Percentiles rank a stretch among this genome's conserved stretches.
Conservation (phyloP, 2,797 vertebrate genomes). For the Sandelia bainsii region DNA sequence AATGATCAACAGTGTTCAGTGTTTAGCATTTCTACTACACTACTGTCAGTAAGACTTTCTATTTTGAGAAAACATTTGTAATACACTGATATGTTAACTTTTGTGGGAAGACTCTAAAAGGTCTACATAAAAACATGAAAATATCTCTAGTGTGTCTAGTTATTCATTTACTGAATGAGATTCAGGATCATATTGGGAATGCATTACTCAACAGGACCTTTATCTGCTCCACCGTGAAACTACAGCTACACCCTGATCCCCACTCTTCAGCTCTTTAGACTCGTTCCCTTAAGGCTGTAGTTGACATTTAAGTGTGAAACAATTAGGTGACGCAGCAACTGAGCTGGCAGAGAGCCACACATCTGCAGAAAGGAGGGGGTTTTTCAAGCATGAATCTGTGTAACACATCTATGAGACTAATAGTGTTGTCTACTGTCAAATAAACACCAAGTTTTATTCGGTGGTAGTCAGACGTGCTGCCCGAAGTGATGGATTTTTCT, state of each 20-base stretch:
- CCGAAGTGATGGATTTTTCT: conserved; percentile 46
- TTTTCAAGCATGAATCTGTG: conserved; percentile 25
- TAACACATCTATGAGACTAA: conserved; percentile 30
- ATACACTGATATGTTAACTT: no score
- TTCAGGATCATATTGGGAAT: not conserved
- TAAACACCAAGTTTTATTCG: conserved; percentile 1
- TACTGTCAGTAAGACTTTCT: no score
- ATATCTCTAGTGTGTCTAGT: no score
- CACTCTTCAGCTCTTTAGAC: conserved; percentile 23
- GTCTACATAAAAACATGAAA: no score
- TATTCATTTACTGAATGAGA: no score
- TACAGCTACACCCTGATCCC: conserved; percentile 9
- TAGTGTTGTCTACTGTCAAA: conserved; percentile 28
- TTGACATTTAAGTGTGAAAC: conserved; percentile 46
- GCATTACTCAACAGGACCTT: not conserved
- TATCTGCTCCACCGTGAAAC: not conserved
- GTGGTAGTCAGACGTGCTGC: not conserved
- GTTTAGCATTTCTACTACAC: no score
- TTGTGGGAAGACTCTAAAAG: no score
- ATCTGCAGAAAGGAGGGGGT: not conserved
- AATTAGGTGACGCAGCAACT: conserved; percentile 26
- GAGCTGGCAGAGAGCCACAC: conserved; percentile 12
- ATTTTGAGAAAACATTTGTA: no score
- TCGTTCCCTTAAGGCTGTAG: conserved; percentile 19
- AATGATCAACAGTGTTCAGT: no score